Evolutionary conservation across 1,140 invertebrate genomes (phyloP), one percentile per base, ranked within the genome.

Genomic region (Drosophila gunungcola): DNA sequence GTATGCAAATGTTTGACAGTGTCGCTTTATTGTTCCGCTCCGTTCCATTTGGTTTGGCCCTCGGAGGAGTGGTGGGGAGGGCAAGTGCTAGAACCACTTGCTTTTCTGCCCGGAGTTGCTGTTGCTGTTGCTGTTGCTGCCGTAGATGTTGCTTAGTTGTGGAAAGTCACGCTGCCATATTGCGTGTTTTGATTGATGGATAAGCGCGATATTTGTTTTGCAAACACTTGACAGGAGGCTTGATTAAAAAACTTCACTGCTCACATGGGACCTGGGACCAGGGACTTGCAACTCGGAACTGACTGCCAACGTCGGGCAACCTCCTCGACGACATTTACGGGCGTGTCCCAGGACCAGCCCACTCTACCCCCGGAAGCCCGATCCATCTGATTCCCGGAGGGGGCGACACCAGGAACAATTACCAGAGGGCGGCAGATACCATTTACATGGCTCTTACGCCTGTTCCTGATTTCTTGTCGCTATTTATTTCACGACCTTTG

Each of bases 211-310:
- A 91, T 88, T 88, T 83, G 83, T 84, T 88, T 90, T 83, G 88
- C 77, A 89, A 89, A 91, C 89, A 91, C 82, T 90, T 91, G 90
- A 91, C 90, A 91, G 82, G 90, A 82, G 84, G 78, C 85, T 91
- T 91, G 90, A 91, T 91, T 91, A 91, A 91, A 91, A 91, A 91
- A 91, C 90, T 91, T 88, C 90, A 91, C 90, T 79, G 90, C 85
- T 91, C 90, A 91, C 90, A 91, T 91, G 90, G 90, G 90, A 91
- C 90, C 77, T n/a, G 46, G 38, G 4, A 42, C 5, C 7, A 1
- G 48, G 57, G 7, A n/a, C 10, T 34, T 12, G 12, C 4, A 2
- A 7, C 13, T 38, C 16, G 34, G 29, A 39, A 25, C 21, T 54
- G 29, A n/a, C 29, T 49, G 4, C 12, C 39, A 46, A 25, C 13